Percentiles rank a stretch among this genome's conserved stretches.
These are phyloP conservation scores for Bombyx mori DNA, from an alignment of 1,140 invertebrate species.

Conservation along the genomic window DNA sequence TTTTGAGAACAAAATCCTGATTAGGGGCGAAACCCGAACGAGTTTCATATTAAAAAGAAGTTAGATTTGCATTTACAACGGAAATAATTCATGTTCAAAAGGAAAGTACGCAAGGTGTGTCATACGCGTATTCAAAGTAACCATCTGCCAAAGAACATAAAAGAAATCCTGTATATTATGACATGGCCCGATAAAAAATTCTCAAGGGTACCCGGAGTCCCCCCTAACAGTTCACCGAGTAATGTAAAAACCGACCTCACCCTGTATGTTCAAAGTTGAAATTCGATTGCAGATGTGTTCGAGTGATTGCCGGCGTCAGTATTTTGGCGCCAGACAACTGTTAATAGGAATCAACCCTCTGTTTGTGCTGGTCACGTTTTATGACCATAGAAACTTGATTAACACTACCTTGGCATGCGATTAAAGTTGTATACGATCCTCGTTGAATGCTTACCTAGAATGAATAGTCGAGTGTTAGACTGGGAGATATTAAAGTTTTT, in stretches of 20 bases:
- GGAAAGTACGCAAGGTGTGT: too few relatives aligned
- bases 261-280: conserved; percentile 11
- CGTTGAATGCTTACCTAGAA: too few relatives aligned
- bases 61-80: too few relatives aligned
- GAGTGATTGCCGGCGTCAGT: conserved; percentile 27
- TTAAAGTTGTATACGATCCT: not conserved
- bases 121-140: not conserved
- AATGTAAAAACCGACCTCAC: conserved; percentile 13
- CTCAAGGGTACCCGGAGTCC: conserved; percentile 11
- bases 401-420: conserved; percentile 4
- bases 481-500: too few relatives aligned
- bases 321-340: conserved; percentile 55
- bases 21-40: too few relatives aligned
- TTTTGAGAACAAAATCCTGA: too few relatives aligned
- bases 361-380: conserved; percentile 14
- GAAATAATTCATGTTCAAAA: too few relatives aligned
- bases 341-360: conserved; percentile 31
- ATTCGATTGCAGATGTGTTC: conserved; percentile 10
- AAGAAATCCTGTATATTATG: conserved; percentile 6
- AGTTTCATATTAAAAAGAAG: too few relatives aligned
- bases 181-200: conserved; percentile 18
- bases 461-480: too few relatives aligned
- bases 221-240: conserved; percentile 4
- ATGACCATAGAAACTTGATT: conserved; percentile 1
- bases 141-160: not conserved